Evolutionary conservation across 2,888 invertebrate species (phyloP).

Genomic region (Urechis unicinctus): DNA sequence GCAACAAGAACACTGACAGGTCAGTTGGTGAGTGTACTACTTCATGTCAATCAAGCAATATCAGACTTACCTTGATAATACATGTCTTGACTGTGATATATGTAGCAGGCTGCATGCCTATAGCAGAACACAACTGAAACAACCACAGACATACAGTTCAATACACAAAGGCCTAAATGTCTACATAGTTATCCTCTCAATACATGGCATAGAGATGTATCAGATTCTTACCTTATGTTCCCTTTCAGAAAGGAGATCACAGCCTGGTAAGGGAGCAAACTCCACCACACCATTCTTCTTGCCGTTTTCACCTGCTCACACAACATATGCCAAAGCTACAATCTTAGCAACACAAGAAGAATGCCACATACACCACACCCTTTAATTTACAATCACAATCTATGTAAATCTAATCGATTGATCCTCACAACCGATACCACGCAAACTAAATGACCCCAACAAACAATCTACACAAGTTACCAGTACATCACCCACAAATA

Average conservation of each 20-base stretch:
- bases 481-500: neutral
- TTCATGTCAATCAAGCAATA: neutral
- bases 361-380: too few species aligned
- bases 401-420: too few species aligned
- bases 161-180: neutral
- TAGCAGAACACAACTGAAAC: conserved; percentile 64
- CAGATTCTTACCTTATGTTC: conserved; percentile 45
- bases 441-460: conserved; percentile 37
- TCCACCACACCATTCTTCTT: conserved; percentile 6
- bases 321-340: too few species aligned
- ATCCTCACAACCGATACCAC: too few species aligned
- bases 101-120: conserved; percentile 77
- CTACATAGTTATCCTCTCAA: neutral
- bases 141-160: too few species aligned
- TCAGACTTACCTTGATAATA: conserved; percentile 62
- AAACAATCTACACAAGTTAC: conserved; percentile 3
- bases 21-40: neutral
- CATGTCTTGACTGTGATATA: conserved; percentile 84
- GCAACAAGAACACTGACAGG: neutral
- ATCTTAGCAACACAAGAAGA: too few species aligned
- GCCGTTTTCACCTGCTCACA: too few species aligned
- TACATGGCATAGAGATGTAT: neutral
- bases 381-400: too few species aligned
- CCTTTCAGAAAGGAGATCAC: conserved; percentile 45
- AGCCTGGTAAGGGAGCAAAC: conserved; percentile 6